Evolutionary conservation across 2,113 vertebrate species (phyloP).

Genomic region (Zootoca vivipara): DNA sequence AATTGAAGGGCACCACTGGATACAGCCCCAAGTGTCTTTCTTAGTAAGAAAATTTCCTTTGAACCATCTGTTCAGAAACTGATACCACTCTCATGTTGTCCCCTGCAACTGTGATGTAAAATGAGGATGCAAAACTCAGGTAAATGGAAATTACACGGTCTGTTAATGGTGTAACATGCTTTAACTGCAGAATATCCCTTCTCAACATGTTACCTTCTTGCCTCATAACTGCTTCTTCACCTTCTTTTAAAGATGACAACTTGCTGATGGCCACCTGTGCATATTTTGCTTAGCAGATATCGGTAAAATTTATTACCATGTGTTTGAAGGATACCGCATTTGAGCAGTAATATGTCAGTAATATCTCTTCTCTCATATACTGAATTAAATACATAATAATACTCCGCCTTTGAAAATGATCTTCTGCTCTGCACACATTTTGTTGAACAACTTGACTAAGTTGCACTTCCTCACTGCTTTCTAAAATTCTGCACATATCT

Average conservation of each 20-base stretch:
- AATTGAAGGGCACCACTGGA: not conserved
- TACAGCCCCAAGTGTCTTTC: not conserved
- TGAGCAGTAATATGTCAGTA: not conserved
- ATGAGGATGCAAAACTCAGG: not conserved
- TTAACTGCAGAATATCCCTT: not conserved
- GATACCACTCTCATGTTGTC: not conserved
- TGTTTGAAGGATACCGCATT: not conserved
- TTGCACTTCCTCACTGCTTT: not conserved
- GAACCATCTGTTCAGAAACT: not conserved
- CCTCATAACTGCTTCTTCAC: not conserved
- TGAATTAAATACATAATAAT: not conserved
- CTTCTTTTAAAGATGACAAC: not conserved
- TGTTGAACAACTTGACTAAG: not conserved
- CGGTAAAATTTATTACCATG: not conserved
- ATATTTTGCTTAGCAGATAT: not conserved
- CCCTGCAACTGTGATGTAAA: not conserved
- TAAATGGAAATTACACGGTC: not conserved
- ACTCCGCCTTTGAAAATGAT: not conserved
- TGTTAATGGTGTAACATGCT: not conserved
- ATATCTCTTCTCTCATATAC: not conserved
- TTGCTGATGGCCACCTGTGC: not conserved
- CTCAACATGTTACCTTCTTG: not conserved
- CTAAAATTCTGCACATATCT: not conserved
- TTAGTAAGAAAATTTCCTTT: not conserved
- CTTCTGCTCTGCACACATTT: not conserved